Conservation (phyloP, 2,888 invertebrate species). For the Ceramica pisi region DNA sequence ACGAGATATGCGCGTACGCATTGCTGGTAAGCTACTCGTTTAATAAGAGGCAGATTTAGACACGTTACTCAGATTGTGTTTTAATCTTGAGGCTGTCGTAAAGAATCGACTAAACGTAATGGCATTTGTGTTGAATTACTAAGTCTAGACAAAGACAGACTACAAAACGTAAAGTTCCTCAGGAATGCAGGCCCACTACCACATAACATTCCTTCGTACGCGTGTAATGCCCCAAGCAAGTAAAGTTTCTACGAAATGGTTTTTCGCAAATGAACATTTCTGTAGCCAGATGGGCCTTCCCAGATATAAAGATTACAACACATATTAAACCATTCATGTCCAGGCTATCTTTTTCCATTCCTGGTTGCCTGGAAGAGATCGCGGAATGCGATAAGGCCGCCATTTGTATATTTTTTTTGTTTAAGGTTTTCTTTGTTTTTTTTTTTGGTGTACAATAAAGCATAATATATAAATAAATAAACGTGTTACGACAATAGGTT, state of each 20-base stretch:
- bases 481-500: constrained; percentile 8
- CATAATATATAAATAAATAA: too few species aligned
- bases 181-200: constrained; percentile 12
- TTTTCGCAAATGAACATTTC: constrained; percentile 18
- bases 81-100: not conserved
- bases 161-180: constrained; percentile 2
- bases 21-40: not conserved
- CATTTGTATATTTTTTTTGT: too few species aligned
- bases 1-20: too few species aligned
- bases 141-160: not conserved
- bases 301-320: constrained; percentile 19
- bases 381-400: too few species aligned
- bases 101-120: not conserved
- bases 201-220: constrained; percentile 18
- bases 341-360: too few species aligned
- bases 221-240: not conserved
- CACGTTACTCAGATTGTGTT: not conserved
- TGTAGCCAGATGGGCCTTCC: not conserved
- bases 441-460: too few species aligned
- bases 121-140: not conserved
- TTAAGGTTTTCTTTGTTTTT: too few species aligned
- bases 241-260: constrained; percentile 17
- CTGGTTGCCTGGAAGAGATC: too few species aligned
- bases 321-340: too few species aligned
- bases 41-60: too few species aligned